Evolutionary conservation across 2,797 vertebrate species (phyloP).

Genomic region (Oceanodroma leucorhoa): DNA sequence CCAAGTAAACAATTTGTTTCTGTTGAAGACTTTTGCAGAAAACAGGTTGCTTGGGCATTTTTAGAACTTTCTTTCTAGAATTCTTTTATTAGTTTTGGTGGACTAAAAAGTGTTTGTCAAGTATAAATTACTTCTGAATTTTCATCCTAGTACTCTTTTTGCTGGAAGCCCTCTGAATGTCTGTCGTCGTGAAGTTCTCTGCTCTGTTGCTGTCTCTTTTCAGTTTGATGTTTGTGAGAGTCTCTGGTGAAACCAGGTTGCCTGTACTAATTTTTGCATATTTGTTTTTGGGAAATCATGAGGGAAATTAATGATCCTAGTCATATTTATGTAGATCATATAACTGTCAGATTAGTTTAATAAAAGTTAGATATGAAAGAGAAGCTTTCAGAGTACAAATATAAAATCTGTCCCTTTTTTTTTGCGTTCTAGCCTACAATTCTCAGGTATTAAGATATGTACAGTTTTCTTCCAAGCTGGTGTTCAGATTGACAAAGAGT

Average conservation of each 20-base stretch:
- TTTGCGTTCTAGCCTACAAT: not conserved
- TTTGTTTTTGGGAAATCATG: not conserved
- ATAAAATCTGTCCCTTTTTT: not conserved
- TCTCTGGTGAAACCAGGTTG: not conserved
- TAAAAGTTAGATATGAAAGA: not conserved
- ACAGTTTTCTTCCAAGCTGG: not conserved
- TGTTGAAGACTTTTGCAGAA: not conserved
- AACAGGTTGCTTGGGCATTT: not conserved
- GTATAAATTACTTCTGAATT: not conserved
- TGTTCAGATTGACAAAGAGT: not conserved
- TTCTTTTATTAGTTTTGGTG: not conserved
- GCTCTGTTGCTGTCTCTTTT: not conserved
- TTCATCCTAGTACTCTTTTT: not conserved
- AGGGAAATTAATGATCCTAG: not conserved
- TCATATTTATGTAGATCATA: not conserved
- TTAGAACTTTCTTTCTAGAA: not conserved
- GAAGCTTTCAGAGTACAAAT: not conserved
- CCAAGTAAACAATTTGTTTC: not conserved
- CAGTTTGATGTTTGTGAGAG: not conserved
- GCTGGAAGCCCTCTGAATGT: not conserved
- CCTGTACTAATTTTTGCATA: not conserved
- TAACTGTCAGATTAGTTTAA: not conserved
- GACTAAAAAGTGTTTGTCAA: not conserved
- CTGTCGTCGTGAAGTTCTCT: not conserved
- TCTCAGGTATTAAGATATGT: not conserved